Conservation (phyloP, 2,888 invertebrate genomes). For the Anagyrus pseudococci region DNA sequence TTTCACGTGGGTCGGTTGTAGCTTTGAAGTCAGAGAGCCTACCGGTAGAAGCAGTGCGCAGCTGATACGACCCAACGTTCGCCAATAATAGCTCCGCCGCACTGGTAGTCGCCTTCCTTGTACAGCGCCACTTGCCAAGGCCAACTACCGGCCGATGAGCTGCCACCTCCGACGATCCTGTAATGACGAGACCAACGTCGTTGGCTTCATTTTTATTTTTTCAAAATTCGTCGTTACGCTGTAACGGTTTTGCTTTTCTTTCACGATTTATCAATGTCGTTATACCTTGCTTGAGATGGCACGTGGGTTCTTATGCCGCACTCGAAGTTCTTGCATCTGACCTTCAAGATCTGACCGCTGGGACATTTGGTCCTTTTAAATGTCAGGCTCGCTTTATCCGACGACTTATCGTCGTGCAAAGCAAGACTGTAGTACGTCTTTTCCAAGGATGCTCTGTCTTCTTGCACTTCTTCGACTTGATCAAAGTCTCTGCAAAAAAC, state of each 20-base stretch:
- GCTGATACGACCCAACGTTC: conserved; percentile 79
- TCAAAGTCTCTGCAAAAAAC: conserved; percentile 58
- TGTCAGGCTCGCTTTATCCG: conserved; percentile 69
- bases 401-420: conserved; percentile 61
- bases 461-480: conserved; percentile 56
- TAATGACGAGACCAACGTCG: conserved; percentile 55
- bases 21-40: conserved; percentile 54
- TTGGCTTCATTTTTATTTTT: conserved; percentile 30
- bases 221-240: background rate
- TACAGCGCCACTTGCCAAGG: conserved; percentile 88
- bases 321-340: conserved; percentile 73
- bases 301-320: conserved; percentile 76
- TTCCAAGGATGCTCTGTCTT: conserved; percentile 47
- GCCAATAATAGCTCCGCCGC: conserved; percentile 78
- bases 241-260: too few species aligned
- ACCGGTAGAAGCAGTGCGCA: conserved; percentile 84
- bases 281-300: conserved; percentile 68
- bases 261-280: too few species aligned
- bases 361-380: conserved; percentile 72
- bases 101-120: conserved; percentile 85
- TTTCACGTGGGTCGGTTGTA: background rate
- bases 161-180: conserved; percentile 83
- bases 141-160: conserved; percentile 79
- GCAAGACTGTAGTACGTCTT: conserved; percentile 68
- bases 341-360: conserved; percentile 70